These are phyloP conservation scores for Enoplosus armatus DNA, from an alignment of 2,797 vertebrate genomes.

Conservation along the genomic window DNA sequence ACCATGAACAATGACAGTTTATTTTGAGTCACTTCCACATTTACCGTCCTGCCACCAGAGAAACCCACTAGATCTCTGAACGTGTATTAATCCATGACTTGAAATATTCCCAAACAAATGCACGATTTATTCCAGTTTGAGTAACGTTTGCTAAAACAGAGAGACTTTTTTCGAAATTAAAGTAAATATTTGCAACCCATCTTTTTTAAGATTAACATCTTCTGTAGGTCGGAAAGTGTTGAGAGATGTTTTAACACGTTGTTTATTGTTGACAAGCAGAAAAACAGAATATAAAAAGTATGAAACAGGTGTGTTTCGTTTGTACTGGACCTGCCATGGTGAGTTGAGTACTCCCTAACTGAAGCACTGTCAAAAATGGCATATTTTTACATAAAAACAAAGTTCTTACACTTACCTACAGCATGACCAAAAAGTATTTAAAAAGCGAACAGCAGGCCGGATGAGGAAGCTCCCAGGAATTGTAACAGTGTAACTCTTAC, in stretches of 20 bases:
- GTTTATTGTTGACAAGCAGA: too few species aligned
- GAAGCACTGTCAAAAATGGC: background rate
- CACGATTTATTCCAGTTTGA: background rate
- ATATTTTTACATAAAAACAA: background rate
- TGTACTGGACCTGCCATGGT: background rate
- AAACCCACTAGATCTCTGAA: background rate
- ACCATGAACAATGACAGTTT: background rate
- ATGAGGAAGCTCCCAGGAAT: background rate
- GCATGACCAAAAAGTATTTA: background rate
- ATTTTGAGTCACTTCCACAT: background rate
- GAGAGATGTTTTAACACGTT: too few species aligned
- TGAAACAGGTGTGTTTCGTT: background rate
- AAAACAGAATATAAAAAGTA: background rate
- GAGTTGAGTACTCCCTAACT: background rate
- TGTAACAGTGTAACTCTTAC: background rate
- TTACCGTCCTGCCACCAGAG: background rate
- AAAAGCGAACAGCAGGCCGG: background rate
- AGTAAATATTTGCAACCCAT: too few species aligned
- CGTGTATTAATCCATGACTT: background rate
- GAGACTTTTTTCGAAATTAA: too few species aligned
- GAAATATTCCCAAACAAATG: conserved; percentile 1
- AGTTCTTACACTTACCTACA: background rate
- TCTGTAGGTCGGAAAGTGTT: too few species aligned
- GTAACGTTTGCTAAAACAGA: background rate
- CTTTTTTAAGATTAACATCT: too few species aligned